Conservation (phyloP, 2,797 vertebrate species). For the Lacerta bilineata region DNA sequence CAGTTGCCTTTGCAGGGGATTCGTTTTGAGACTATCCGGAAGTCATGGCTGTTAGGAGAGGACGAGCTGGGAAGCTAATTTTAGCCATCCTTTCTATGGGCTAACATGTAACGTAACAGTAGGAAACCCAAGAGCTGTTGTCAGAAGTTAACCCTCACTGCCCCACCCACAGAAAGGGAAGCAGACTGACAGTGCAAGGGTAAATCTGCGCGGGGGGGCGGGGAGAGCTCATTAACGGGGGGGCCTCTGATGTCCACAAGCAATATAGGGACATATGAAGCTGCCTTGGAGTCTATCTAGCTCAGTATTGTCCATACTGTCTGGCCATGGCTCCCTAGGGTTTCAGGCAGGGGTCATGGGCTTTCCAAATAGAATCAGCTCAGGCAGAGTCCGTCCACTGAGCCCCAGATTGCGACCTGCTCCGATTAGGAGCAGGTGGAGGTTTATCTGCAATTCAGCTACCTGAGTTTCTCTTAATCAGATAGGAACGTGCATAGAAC, state of each 20-base stretch:
- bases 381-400: too few species aligned
- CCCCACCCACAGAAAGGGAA: background rate
- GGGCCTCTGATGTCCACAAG: too few species aligned
- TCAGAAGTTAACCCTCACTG: slow-evolving; percentile 58
- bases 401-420: background rate
- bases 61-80: slow-evolving; percentile 60
- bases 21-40: slow-evolving; percentile 44
- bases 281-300: too few species aligned
- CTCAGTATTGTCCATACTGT: too few species aligned
- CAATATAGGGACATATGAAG: too few species aligned
- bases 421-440: background rate
- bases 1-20: background rate
- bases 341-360: too few species aligned
- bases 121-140: accelerated
- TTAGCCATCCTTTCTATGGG: slow-evolving; percentile 54
- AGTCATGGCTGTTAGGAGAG: slow-evolving; percentile 39
- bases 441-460: background rate
- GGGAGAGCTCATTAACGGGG: background rate
- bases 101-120: slow-evolving; percentile 31
- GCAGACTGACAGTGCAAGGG: background rate
- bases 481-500: background rate
- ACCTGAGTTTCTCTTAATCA: background rate
- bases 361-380: too few species aligned
- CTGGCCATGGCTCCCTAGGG: too few species aligned
- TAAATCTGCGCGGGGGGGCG: background rate